phyloP scores from a whole-genome alignment of 2,113 vertebrate genomes.

The Melospiza georgiana region DNA sequence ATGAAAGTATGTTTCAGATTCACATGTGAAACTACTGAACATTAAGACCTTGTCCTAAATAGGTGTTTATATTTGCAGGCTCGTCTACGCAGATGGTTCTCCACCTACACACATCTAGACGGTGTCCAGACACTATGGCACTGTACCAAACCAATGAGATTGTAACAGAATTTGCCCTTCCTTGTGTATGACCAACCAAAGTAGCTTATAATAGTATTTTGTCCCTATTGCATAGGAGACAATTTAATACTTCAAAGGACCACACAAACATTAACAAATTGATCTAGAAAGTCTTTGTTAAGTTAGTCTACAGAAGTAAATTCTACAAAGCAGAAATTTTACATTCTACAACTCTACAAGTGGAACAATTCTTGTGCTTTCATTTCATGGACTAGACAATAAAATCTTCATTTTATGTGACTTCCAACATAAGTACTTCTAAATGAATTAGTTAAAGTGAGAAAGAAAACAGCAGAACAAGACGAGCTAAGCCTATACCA shows the following conservation, averaged over 20 bases:
- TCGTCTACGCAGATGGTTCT: not conserved
- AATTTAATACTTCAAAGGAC: slow-evolving; percentile 28
- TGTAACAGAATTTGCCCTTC: not conserved
- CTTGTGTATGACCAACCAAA: not conserved
- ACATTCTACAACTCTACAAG: not conserved
- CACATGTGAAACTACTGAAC: not conserved
- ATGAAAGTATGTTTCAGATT: not conserved
- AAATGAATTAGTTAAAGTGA: slow-evolving; percentile 39
- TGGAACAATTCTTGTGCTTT: not conserved
- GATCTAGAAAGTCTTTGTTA: not conserved
- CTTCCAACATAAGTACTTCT: slow-evolving; percentile 51
- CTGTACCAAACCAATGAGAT: not conserved
- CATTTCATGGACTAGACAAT: slow-evolving; percentile 5
- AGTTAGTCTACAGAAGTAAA: not conserved
- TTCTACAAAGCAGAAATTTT: slow-evolving; percentile 17
- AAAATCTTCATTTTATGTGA: slow-evolving; percentile 16
- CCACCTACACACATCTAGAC: not conserved
- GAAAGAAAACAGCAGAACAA: slow-evolving; percentile 44
- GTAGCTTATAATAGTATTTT: not conserved
- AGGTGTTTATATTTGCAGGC: slow-evolving; percentile 36
- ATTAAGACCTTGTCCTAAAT: slow-evolving; percentile 9
- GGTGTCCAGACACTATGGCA: not conserved
- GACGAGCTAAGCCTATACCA: not conserved
- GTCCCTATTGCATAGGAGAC: not conserved
- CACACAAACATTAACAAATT: slow-evolving; percentile 30